Base-by-base conservation (phyloP, 2,797 vertebrate genomes). In the Tapirus indicus region DNA sequence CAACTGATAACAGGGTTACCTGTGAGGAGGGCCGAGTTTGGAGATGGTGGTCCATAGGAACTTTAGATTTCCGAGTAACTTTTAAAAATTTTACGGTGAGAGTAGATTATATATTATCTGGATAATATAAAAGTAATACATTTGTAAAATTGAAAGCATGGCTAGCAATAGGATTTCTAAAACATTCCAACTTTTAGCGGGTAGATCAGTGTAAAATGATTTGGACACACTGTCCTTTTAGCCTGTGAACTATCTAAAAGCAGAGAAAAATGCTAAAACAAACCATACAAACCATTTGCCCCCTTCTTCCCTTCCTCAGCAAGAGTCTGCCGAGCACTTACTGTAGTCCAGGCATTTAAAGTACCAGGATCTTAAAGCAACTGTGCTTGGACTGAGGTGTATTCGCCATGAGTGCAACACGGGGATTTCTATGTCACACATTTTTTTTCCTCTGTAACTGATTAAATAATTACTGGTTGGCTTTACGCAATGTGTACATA, bases 401-500 rank as follows among this genome's bases (percentile, higher is more conserved):
- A 69, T 84, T 83, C 6, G 6, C 56, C 66, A 18, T 35, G 3
- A 9, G 35, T 49, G 10, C 41, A 85, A 38, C 3, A 58, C 75
- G 60, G 66, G 25, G 68, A 88, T 69, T 92, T 97, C 23, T 95
- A 25, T 77, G 23, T 77, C 27, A 14, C 47, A 41, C 14, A 5
- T 16, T 62, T 44, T 64, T 96, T 95, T 97, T 60, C 16, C 49
- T 80, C 80, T 88, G 72, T 32, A 75, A 66, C 17, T 47, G 62
- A 75, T 95, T 91, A 86, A 94, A 84, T 93, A 89, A 87, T 80
- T 93, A 77, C 54, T 72, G n/a, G 25, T 79, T 97, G 83, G 47
- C 41, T 87, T 90, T 86, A 64, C 60, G 11, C 23, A 88, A 58
- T 96, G 78, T 18, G 91, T 94, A 62, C 32, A 21, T 71, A 92